These are phyloP conservation scores for Hycleus cichorii DNA, from an alignment of 1,140 invertebrate species.

Conservation along the genomic window DNA sequence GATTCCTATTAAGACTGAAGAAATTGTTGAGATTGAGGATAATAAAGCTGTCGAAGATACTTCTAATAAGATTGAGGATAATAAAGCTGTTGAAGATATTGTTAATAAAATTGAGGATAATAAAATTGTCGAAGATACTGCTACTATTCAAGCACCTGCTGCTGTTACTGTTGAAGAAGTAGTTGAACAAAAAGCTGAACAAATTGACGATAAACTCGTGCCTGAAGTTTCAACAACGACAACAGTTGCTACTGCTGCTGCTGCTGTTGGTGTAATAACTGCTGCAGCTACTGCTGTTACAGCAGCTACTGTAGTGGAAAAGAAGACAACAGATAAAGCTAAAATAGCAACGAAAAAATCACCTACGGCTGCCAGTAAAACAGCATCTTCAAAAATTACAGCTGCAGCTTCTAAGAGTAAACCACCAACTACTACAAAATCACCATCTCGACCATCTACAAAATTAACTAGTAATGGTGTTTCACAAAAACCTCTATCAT, in stretches of 20 bases:
- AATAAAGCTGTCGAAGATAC: slow-evolving; percentile 8
- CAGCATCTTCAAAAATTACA: not conserved
- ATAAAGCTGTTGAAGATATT: slow-evolving; percentile 7
- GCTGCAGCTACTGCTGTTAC: slow-evolving; percentile 29
- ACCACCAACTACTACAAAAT: slow-evolving; percentile 15
- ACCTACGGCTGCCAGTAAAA: slow-evolving; percentile 14
- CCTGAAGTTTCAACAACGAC: slow-evolving; percentile 3
- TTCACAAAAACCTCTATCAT: slow-evolving; percentile 21
- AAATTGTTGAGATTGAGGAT: slow-evolving; percentile 1
- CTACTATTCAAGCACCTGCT: too few species aligned
- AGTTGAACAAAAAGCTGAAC: not conserved
- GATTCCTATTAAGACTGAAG: not conserved
- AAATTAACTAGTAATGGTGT: too few species aligned
- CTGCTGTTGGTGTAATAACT: slow-evolving; percentile 27
- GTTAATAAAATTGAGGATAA: slow-evolving; percentile 17
- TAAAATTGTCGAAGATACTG: slow-evolving; percentile 1
- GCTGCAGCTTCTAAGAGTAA: not conserved
- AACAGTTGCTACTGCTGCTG: not conserved
- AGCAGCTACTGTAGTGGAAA: slow-evolving; percentile 15
- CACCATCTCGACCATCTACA: too few species aligned
- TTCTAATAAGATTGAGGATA: slow-evolving; percentile 13
- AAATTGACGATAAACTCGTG: slow-evolving; percentile 4
- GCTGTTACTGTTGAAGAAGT: too few species aligned
- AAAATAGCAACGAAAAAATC: slow-evolving; percentile 25
- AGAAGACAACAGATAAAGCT: slow-evolving; percentile 22